These are phyloP conservation scores for Drosophila pandora DNA, from an alignment of 1,140 invertebrate genomes.

Conservation along the genomic window DNA sequence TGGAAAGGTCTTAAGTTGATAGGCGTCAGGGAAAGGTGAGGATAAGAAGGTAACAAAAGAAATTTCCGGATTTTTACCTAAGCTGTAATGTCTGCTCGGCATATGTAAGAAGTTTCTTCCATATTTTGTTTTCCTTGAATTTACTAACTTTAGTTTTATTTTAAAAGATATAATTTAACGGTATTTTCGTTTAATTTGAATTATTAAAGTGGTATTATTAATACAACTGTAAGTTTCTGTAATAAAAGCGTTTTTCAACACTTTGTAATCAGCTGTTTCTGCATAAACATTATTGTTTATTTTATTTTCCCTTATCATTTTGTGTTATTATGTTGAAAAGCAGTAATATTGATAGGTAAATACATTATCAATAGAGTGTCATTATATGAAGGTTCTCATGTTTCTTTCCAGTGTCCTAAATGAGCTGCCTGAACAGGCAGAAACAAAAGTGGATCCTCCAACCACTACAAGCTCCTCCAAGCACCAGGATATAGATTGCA, in stretches of 20 bases:
- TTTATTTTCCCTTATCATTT: conserved; percentile 16
- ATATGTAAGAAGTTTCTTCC: not conserved
- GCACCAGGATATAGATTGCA: conserved; percentile 27
- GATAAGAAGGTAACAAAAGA: conserved; percentile 14
- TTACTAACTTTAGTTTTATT: not conserved
- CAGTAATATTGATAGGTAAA: conserved; percentile 77
- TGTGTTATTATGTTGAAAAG: conserved; percentile 68
- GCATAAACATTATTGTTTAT: conserved; percentile 7
- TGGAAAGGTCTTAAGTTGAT: conserved; percentile 8
- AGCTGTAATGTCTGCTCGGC: not conserved
- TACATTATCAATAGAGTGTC: not conserved
- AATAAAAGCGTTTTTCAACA: not conserved
- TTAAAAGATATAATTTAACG: not conserved
- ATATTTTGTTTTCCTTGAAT: too few relatives aligned
- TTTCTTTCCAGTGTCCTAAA: conserved; percentile 46
- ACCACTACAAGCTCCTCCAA: conserved; percentile 15
- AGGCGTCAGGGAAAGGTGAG: conserved; percentile 3
- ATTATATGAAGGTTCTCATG: not conserved
- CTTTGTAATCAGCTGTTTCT: conserved; percentile 34
- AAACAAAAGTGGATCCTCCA: not conserved
- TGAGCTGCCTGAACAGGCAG: conserved; percentile 30
- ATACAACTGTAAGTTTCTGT: too few relatives aligned
- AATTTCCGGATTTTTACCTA: not conserved
- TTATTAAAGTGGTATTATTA: too few relatives aligned
- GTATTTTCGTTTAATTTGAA: too few relatives aligned